These are phyloP conservation scores for Cosmia trapezina DNA, from an alignment of 2,888 invertebrate genomes.

Conservation along the genomic window DNA sequence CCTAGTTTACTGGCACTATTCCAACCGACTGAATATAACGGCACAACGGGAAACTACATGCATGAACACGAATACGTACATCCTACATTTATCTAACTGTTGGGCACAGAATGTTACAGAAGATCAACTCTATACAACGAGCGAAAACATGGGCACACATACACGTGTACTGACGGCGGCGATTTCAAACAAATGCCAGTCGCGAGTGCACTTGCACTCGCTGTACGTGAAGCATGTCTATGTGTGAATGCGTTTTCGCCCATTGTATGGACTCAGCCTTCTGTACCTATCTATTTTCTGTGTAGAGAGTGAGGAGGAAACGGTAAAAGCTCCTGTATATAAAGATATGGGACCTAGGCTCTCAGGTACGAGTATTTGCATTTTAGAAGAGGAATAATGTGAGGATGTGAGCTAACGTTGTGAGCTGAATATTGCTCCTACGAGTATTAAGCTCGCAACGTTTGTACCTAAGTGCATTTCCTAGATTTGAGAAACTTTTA, in stretches of 20 bases:
- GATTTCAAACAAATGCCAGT: not conserved
- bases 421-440: no score
- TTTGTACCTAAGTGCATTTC: not conserved
- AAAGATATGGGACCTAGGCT: slow-evolving; percentile 29
- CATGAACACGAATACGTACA: slow-evolving; percentile 29
- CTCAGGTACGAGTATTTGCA: slow-evolving; percentile 37
- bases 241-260: not conserved
- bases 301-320: slow-evolving; percentile 10
- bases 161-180: no score
- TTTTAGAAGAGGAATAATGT: slow-evolving; percentile 25
- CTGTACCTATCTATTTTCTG: not conserved
- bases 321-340: slow-evolving; percentile 39
- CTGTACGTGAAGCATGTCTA: not conserved
- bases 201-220: not conserved
- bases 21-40: slow-evolving; percentile 37
- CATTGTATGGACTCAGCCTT: not conserved
- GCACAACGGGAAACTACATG: slow-evolving; percentile 31
- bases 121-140: not conserved
- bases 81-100: slow-evolving; percentile 18
- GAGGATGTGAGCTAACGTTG: slow-evolving; percentile 1
- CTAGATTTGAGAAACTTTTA: not conserved
- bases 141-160: no score
- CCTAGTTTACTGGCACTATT: slow-evolving; percentile 44
- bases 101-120: slow-evolving; percentile 4
- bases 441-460: not conserved